A percentile compares a stretch with the other conserved stretches of the same genome.
Evolutionary conservation across 1,140 invertebrate genomes (phyloP).

Genomic region (Medauroidea extradentata): DNA sequence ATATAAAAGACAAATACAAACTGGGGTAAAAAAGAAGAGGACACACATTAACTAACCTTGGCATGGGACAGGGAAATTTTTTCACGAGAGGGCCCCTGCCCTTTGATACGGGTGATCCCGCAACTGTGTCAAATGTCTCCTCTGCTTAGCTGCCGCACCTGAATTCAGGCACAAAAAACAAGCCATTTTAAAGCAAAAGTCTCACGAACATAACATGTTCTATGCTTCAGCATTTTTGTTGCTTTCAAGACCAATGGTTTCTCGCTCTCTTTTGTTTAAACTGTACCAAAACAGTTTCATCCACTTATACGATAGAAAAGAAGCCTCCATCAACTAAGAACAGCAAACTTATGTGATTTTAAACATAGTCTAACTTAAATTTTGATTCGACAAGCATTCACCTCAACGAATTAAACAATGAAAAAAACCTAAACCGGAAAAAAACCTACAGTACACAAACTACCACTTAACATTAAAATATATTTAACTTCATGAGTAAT

Average conservation of each 20-base stretch:
- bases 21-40: slow-evolving; percentile 1
- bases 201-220: background rate
- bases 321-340: background rate
- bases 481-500: too few relatives aligned
- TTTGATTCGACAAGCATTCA: too few relatives aligned
- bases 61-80: slow-evolving; percentile 11
- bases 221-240: too few relatives aligned
- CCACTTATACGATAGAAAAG: background rate
- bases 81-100: slow-evolving; percentile 75
- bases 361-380: background rate
- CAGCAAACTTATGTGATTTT: background rate
- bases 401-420: too few relatives aligned
- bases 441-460: too few relatives aligned
- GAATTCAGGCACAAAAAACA: slow-evolving; percentile 39
- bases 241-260: too few relatives aligned
- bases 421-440: too few relatives aligned
- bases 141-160: slow-evolving; percentile 71
- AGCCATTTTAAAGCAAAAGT: slow-evolving; percentile 11
- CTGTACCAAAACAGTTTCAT: background rate
- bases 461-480: too few relatives aligned
- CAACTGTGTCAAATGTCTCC: slow-evolving; percentile 74
- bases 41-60: slow-evolving; percentile 22
- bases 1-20: slow-evolving; percentile 1
- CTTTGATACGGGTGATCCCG: slow-evolving; percentile 91
- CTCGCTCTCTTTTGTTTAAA: too few relatives aligned